Conservation (phyloP, 2,113 vertebrate genomes). For the Oreotragus oreotragus region DNA sequence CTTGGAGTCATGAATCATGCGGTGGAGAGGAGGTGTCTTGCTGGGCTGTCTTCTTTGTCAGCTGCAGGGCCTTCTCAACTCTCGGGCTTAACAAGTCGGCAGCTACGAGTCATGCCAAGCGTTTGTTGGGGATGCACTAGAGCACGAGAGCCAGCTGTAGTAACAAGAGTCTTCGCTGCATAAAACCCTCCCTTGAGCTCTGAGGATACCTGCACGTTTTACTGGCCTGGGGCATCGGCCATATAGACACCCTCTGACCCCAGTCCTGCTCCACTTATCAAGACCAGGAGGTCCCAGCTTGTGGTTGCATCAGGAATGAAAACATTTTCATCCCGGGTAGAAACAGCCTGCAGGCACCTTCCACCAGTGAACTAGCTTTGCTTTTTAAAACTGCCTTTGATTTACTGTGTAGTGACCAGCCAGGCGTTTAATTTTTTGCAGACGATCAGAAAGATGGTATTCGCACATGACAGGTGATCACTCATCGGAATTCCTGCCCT, state of each 20-base stretch:
- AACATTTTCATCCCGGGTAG: background rate
- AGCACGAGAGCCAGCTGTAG: background rate
- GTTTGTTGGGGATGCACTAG: background rate
- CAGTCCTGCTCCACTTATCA: background rate
- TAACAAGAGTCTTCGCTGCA: background rate
- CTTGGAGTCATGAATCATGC: background rate
- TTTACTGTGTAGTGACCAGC: background rate
- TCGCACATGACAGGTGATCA: background rate
- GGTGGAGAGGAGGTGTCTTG: fast-evolving
- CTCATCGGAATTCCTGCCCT: background rate
- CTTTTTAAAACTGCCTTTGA: background rate
- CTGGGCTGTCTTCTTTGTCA: background rate
- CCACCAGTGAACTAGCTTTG: background rate
- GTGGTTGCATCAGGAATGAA: background rate
- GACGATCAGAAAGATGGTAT: background rate
- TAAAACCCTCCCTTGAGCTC: background rate
- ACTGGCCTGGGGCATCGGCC: fast-evolving
- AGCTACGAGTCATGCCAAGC: background rate
- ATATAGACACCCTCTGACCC: background rate
- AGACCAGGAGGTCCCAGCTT: background rate
- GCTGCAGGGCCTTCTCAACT: background rate
- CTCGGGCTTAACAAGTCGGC: too few species aligned
- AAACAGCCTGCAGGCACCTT: background rate
- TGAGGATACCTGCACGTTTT: background rate
- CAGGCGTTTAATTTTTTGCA: background rate